Conservation (phyloP, 2,888 invertebrate genomes). For the Hyalella azteca region DNA sequence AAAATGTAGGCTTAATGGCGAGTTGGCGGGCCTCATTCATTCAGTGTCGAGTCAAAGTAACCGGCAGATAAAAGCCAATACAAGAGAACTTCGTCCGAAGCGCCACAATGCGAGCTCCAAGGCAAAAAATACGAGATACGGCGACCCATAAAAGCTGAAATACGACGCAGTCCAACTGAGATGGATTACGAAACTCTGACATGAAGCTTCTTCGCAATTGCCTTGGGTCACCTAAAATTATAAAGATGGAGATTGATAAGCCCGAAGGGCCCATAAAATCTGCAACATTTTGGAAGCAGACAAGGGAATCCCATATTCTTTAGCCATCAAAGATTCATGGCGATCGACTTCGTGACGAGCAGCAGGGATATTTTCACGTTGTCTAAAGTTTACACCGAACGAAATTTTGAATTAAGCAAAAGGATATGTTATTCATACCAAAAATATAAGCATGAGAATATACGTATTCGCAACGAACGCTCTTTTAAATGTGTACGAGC, state of each 20-base stretch:
- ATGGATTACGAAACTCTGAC: constrained; percentile 17
- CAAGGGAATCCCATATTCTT: not conserved
- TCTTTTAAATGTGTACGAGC: too few species aligned
- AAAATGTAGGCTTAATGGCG: not conserved
- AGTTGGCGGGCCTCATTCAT: not conserved
- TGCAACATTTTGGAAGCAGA: not conserved
- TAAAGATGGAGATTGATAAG: constrained; percentile 2
- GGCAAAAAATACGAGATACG: constrained; percentile 5
- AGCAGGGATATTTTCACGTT: too few species aligned
- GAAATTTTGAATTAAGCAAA: too few species aligned
- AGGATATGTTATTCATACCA: too few species aligned
- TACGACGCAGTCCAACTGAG: not conserved
- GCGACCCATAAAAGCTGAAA: not conserved
- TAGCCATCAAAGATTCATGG: too few species aligned
- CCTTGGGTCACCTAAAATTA: not conserved
- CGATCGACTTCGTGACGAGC: too few species aligned
- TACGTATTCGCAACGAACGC: too few species aligned
- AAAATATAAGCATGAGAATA: too few species aligned
- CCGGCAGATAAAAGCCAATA: not conserved
- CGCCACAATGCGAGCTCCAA: not conserved
- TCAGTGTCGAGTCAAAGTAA: not conserved
- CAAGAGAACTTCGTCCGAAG: too few species aligned
- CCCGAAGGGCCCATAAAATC: not conserved
- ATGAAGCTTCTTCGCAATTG: not conserved
- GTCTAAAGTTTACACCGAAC: too few species aligned